Evolutionary conservation across 2,888 invertebrate genomes (phyloP).

Genomic region (Clusia tigrina): DNA sequence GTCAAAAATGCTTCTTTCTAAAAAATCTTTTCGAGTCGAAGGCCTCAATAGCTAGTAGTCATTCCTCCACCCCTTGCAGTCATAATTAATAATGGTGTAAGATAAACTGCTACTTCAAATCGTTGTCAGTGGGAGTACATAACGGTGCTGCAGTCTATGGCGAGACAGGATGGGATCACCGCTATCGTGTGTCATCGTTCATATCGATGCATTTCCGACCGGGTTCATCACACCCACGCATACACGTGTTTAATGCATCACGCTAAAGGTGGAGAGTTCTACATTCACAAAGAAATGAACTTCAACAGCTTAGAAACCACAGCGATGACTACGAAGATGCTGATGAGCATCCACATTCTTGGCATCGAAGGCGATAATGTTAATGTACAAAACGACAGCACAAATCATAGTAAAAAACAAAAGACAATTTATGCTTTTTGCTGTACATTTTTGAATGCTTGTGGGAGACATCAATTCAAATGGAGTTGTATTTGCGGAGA

Average conservation of each 20-base stretch:
- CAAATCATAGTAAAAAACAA: background rate
- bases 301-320: background rate
- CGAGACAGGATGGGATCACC: too few relatives aligned
- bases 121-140: too few relatives aligned
- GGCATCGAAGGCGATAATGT: background rate
- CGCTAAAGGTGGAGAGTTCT: background rate
- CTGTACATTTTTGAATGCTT: background rate
- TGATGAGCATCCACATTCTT: background rate
- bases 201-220: too few relatives aligned
- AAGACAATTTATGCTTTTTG: background rate
- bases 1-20: too few relatives aligned
- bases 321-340: too few relatives aligned
- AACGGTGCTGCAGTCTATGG: too few relatives aligned
- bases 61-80: too few relatives aligned
- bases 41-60: too few relatives aligned
- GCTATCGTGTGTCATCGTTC: too few relatives aligned
- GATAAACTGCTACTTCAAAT: too few relatives aligned
- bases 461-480: slow-evolving; percentile 2
- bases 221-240: background rate
- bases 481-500: slow-evolving; percentile 4
- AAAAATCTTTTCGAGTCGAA: too few relatives aligned
- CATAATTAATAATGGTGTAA: too few relatives aligned
- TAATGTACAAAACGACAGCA: background rate
- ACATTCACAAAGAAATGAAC: slow-evolving; percentile 1
- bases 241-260: background rate